Conservation (phyloP, 2,797 vertebrate species). For the Rhinogobio ventralis region DNA sequence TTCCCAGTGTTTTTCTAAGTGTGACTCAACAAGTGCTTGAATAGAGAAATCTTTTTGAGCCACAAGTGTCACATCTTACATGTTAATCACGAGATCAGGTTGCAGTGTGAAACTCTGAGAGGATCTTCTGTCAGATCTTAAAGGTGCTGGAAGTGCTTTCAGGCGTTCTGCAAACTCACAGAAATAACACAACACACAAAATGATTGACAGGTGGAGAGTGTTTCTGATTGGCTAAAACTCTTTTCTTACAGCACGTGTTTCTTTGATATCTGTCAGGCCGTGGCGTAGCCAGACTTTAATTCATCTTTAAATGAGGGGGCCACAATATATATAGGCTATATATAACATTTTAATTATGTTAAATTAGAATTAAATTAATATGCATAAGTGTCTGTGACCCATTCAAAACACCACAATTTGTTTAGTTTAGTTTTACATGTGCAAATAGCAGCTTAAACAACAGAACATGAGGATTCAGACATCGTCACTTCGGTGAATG, state of each 20-base stretch:
- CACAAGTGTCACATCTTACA: slow-evolving; percentile 10
- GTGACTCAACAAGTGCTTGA: background rate
- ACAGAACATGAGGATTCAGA: background rate
- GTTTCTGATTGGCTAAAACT: background rate
- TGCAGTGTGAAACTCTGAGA: slow-evolving; percentile 51
- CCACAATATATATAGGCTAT: too few species aligned
- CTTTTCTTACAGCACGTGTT: background rate
- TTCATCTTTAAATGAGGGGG: too few species aligned
- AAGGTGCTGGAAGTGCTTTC: slow-evolving; percentile 3
- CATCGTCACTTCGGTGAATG: too few species aligned
- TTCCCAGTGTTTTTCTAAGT: background rate
- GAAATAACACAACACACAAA: too few species aligned
- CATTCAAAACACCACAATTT: background rate
- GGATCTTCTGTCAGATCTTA: slow-evolving; percentile 34
- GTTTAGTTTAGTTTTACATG: background rate
- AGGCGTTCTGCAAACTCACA: background rate
- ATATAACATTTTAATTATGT: background rate
- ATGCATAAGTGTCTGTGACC: background rate
- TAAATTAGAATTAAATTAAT: background rate
- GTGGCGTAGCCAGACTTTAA: background rate
- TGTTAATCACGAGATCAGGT: slow-evolving; percentile 51
- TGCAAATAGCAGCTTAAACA: too few species aligned
- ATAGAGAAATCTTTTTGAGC: background rate
- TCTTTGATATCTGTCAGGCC: background rate
- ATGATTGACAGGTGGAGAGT: background rate